A percentile compares a stretch with the other conserved stretches of the same genome.
Evolutionary conservation across 2,888 invertebrate species (phyloP).

Genomic region (Coleophora deauratella): DNA sequence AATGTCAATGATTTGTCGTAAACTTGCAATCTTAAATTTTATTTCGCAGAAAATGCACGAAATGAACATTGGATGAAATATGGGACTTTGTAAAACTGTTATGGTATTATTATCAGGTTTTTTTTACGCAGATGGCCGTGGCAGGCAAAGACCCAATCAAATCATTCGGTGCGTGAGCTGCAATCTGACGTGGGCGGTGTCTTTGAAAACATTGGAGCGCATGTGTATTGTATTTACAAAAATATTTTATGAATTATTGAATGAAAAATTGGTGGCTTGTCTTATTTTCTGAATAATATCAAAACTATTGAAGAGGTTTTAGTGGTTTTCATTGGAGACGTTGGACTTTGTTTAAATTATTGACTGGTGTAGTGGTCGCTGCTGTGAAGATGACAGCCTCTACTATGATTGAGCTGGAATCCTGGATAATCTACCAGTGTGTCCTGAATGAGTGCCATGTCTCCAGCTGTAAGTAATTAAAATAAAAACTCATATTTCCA

Average conservation of each 20-base stretch:
- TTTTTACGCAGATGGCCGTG: slow-evolving; percentile 14
- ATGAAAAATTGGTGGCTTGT: slow-evolving; percentile 30
- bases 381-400: slow-evolving; percentile 63
- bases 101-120: background rate
- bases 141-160: slow-evolving; percentile 35
- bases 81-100: too few species aligned
- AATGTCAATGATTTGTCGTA: too few species aligned
- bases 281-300: slow-evolving; percentile 17
- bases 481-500: too few species aligned
- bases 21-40: too few species aligned
- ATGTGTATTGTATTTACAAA: slow-evolving; percentile 34
- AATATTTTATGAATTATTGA: slow-evolving; percentile 32
- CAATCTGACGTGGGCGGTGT: slow-evolving; percentile 46
- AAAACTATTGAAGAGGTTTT: slow-evolving; percentile 27
- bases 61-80: too few species aligned
- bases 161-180: slow-evolving; percentile 38
- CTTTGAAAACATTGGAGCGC: slow-evolving; percentile 40
- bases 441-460: slow-evolving; percentile 79
- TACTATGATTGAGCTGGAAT: slow-evolving; percentile 78
- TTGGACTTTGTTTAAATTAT: slow-evolving; percentile 25
- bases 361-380: slow-evolving; percentile 29
- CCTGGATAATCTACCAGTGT: slow-evolving; percentile 81
- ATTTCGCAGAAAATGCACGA: too few species aligned
- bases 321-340: slow-evolving; percentile 22
- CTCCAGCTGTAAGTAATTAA: slow-evolving; percentile 75